Conservation (phyloP, 2,888 invertebrate genomes). For the Temnothorax rugatulus region DNA sequence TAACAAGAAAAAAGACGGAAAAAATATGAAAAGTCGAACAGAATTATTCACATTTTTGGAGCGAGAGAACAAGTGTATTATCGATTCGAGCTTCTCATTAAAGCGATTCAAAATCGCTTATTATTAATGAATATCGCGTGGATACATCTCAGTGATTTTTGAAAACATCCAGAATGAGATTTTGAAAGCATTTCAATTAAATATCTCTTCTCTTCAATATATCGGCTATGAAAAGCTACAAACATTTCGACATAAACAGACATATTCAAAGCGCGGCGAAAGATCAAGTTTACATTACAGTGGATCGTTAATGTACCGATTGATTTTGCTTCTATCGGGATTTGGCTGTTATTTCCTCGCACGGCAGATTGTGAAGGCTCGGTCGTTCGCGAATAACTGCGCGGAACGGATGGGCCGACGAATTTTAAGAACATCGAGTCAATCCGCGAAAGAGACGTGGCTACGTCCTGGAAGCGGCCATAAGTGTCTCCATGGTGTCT, state of each 20-base stretch:
- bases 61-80: not conserved
- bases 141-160: not conserved
- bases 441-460: slow-evolving; percentile 45
- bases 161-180: not conserved
- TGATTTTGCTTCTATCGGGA: not conserved
- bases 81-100: not conserved
- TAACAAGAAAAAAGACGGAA: not conserved
- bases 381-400: not conserved
- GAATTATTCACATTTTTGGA: not conserved
- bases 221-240: not conserved
- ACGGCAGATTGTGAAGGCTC: not conserved
- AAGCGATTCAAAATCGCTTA: not conserved
- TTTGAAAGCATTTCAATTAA: slow-evolving; percentile 1
- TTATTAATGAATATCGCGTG: not conserved
- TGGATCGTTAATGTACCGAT: not conserved
- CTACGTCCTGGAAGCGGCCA: slow-evolving; percentile 56
- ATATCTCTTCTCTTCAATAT: not conserved
- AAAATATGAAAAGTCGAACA: slow-evolving; percentile 7
- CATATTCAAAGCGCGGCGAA: not conserved
- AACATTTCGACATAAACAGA: not conserved
- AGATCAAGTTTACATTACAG: not conserved
- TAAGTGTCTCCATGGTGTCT: slow-evolving; percentile 67
- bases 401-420: not conserved
- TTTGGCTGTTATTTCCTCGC: not conserved
- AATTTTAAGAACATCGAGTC: slow-evolving; percentile 54